Conservation (phyloP, 2,797 vertebrate genomes). For the Petrocephalus sullivani region DNA sequence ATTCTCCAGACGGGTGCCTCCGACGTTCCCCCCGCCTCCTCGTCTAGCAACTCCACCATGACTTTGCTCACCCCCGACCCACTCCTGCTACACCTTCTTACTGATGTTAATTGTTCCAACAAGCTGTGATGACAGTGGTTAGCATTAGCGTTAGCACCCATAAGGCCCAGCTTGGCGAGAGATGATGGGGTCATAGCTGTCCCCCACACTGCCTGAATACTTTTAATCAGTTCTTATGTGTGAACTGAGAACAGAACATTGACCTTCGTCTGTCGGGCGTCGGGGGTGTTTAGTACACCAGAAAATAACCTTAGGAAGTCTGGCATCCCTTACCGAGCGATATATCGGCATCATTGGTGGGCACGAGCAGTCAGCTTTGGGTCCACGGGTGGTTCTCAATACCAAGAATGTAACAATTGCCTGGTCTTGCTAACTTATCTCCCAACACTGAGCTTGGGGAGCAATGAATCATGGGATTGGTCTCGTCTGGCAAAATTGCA, state of each 20-base stretch:
- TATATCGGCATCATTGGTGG: background rate
- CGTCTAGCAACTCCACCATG: background rate
- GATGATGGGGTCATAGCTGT: background rate
- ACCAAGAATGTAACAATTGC: too few species aligned
- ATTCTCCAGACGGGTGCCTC: background rate
- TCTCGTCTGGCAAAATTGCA: too few species aligned
- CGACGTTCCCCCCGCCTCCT: background rate
- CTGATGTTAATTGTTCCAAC: background rate
- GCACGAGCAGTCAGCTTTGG: background rate
- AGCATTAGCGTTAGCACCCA: background rate
- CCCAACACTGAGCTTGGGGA: too few species aligned
- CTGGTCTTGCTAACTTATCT: too few species aligned
- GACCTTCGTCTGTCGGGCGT: background rate
- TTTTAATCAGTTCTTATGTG: conserved; percentile 1
- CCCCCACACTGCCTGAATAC: background rate
- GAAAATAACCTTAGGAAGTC: background rate
- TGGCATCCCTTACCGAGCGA: background rate
- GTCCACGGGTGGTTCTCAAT: background rate
- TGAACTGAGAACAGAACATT: background rate
- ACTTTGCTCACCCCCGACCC: background rate
- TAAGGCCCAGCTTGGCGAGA: too few species aligned
- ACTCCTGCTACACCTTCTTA: background rate
- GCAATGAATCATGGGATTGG: too few species aligned
- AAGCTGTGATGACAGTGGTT: background rate
- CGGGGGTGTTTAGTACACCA: background rate